Conservation (phyloP, 2,113 vertebrate genomes). For the Malurus alboscapulatus region DNA sequence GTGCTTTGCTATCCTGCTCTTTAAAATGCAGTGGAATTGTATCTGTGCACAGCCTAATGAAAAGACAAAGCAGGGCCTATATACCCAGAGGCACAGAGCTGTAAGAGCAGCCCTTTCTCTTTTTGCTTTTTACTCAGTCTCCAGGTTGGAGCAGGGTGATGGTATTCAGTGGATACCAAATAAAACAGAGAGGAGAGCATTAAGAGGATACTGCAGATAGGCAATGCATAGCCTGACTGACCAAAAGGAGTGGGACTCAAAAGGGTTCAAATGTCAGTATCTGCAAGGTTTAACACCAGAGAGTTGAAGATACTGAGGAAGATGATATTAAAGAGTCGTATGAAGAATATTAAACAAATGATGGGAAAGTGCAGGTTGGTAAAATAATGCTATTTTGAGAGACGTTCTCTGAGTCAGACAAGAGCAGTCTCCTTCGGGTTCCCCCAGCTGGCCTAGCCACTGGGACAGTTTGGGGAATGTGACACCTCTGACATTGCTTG, state of each 20-base stretch:
- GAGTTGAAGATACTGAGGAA: neutral
- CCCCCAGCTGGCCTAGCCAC: fast-evolving
- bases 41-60: neutral
- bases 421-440: neutral
- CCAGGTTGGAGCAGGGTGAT: neutral
- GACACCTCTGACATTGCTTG: neutral
- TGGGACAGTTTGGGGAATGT: neutral
- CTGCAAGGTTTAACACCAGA: neutral
- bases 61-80: neutral
- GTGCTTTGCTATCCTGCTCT: neutral
- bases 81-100: neutral
- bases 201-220: neutral
- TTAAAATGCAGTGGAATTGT: neutral
- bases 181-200: neutral
- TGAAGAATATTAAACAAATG: neutral
- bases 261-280: neutral
- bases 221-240: neutral
- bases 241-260: neutral
- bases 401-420: neutral
- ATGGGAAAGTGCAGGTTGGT: neutral
- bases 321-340: neutral
- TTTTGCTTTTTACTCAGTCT: neutral
- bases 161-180: neutral
- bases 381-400: neutral
- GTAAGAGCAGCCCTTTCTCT: neutral